Evolutionary conservation across 2,113 vertebrate species (phyloP).

Genomic region (Aphelocoma coerulescens): DNA sequence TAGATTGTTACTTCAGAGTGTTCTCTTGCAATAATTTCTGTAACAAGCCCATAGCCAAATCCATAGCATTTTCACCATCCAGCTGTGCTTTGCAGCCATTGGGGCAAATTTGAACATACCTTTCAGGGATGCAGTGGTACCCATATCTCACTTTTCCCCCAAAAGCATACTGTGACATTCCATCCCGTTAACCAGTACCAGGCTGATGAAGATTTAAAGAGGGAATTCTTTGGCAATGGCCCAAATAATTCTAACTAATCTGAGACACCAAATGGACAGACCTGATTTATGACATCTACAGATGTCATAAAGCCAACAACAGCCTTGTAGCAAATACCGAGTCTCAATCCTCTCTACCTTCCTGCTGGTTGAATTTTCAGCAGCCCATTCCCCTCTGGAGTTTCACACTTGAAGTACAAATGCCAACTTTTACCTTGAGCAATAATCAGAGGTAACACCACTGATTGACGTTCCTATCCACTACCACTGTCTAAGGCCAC

Average conservation of each 20-base stretch:
- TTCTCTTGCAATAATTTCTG: neutral
- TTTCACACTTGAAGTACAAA: neutral
- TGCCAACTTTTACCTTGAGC: neutral
- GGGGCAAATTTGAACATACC: neutral
- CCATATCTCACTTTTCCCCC: neutral
- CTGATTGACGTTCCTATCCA: neutral
- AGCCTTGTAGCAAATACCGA: neutral
- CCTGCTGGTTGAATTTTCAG: neutral
- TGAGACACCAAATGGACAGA: neutral
- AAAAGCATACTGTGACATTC: neutral
- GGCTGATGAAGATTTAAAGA: neutral
- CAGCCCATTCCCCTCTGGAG: neutral
- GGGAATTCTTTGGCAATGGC: neutral
- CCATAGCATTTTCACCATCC: neutral
- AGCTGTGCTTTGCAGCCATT: neutral
- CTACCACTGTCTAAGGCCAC: neutral
- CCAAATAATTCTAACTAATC: neutral
- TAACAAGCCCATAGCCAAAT: neutral
- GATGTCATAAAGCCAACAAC: neutral
- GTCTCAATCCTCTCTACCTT: neutral
- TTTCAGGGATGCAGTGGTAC: neutral
- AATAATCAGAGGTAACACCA: neutral
- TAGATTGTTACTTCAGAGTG: neutral
- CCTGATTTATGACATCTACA: neutral
- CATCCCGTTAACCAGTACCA: neutral